Evolutionary conservation across 2,888 invertebrate genomes (phyloP).

Genomic region (Aspidiotus destructor): DNA sequence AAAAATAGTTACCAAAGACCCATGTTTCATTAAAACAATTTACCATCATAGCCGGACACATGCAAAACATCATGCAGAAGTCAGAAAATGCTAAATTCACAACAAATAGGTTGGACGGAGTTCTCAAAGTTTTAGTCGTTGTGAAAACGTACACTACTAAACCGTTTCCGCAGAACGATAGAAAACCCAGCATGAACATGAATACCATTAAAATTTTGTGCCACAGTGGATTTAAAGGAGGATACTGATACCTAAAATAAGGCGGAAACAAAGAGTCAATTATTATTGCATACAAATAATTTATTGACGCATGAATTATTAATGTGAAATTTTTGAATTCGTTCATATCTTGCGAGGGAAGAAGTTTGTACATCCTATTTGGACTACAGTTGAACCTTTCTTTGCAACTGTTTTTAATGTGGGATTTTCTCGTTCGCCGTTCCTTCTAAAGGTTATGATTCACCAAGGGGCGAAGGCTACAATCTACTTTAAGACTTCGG

Average conservation of each 20-base stretch:
- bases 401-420: too few species aligned
- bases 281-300: too few species aligned
- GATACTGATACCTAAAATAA: slow-evolving; percentile 66
- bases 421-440: too few species aligned
- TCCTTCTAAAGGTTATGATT: too few species aligned
- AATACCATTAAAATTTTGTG: slow-evolving; percentile 69
- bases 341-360: too few species aligned
- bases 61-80: slow-evolving; percentile 75
- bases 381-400: too few species aligned
- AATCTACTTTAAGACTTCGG: too few species aligned
- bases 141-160: slow-evolving; percentile 62
- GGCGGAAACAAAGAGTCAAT: too few species aligned
- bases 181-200: slow-evolving; percentile 62
- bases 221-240: slow-evolving; percentile 82
- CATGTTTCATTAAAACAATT: slow-evolving; percentile 70
- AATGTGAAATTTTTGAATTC: too few species aligned
- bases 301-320: too few species aligned
- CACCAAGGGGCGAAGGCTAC: too few species aligned
- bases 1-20: slow-evolving; percentile 49
- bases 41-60: slow-evolving; percentile 72
- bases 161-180: slow-evolving; percentile 61
- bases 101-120: slow-evolving; percentile 82
- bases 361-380: too few species aligned
- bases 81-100: slow-evolving; percentile 87
- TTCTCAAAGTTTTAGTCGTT: slow-evolving; percentile 63